Evolutionary conservation across 2,113 vertebrate genomes (phyloP), one percentile per base, ranked within the genome.

Genomic region (Takifugu bimaculatus): DNA sequence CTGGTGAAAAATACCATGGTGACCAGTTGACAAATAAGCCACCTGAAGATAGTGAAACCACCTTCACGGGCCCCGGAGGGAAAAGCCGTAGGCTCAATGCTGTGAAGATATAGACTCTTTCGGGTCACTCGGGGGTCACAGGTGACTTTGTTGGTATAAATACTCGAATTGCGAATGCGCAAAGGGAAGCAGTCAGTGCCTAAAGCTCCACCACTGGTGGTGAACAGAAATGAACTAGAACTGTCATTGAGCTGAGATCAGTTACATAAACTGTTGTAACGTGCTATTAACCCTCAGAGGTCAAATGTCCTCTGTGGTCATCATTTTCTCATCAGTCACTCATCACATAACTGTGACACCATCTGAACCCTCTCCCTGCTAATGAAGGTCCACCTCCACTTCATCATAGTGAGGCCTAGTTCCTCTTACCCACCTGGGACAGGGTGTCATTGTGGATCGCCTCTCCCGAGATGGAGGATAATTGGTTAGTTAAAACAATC

Each of bases 401-500:
- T 54, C 50, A 44, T 70, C 70, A 67, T 88, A 87, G 90, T 85
- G 88, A 89, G 87, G 78, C 87, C 90, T 82, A 88, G 70, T 90
- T 91, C 74, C 74, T 81, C 10, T 72, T 54, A 14, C 49, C 67
- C 79, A 59, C 67, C 26, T 47, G 85, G 83, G 86, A 87, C 61
- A 5, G 12, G 27, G 68, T 74, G 73, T 48, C 74, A 15, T 50
- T 75, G 65, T 42, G 68, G 83, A 82, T 84, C 74, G 49, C 59
- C 58, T 75, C 88, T 81, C 85, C 3, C 13, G 77, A 80, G 78
- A 63, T 51, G 14, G 1, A 57, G 63, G 75, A 87, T 92, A 91
- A 92, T 90, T 91, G 81, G 79, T 68, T 82, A 47, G 70, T 87
- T 89, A 72, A 84, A 85, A 82, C 78, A 80, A 86, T 68, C 85